Conservation (phyloP, 2,113 vertebrate species). For the Addax nasomaculatus region DNA sequence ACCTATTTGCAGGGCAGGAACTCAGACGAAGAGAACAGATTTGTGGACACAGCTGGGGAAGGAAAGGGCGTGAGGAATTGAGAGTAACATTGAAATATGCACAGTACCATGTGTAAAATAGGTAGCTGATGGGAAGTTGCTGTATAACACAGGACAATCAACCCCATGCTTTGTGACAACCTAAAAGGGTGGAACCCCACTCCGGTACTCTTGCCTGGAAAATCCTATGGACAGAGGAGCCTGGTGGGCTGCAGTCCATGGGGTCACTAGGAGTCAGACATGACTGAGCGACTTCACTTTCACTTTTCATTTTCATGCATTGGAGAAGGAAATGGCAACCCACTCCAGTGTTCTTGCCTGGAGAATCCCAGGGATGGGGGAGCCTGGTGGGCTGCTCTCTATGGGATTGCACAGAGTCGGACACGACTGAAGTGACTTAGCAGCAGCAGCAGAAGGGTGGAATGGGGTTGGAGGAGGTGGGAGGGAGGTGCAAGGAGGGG, state of each 20-base stretch:
- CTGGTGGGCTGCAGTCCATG: too few relatives aligned
- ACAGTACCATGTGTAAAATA: neutral
- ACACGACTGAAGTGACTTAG: too few relatives aligned
- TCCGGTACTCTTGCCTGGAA: too few relatives aligned
- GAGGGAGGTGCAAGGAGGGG: neutral
- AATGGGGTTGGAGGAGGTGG: neutral
- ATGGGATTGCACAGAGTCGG: too few relatives aligned
- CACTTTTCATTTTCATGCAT: too few relatives aligned
- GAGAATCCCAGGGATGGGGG: too few relatives aligned
- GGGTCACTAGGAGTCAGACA: too few relatives aligned
- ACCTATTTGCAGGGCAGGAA: neutral
- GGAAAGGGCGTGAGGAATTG: neutral
- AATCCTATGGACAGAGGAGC: too few relatives aligned
- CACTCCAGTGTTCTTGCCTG: too few relatives aligned
- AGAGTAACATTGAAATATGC: neutral
- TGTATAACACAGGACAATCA: neutral
- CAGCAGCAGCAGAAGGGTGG: neutral
- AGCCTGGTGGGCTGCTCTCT: too few relatives aligned
- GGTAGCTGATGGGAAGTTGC: neutral
- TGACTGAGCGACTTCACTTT: too few relatives aligned
- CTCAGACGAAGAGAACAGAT: neutral
- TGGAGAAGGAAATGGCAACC: too few relatives aligned
- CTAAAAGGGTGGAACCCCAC: neutral
- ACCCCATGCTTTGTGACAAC: neutral
- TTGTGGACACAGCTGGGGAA: neutral